These are phyloP conservation scores for Drosophila jambulina DNA, from an alignment of 1,140 invertebrate genomes.

Conservation along the genomic window DNA sequence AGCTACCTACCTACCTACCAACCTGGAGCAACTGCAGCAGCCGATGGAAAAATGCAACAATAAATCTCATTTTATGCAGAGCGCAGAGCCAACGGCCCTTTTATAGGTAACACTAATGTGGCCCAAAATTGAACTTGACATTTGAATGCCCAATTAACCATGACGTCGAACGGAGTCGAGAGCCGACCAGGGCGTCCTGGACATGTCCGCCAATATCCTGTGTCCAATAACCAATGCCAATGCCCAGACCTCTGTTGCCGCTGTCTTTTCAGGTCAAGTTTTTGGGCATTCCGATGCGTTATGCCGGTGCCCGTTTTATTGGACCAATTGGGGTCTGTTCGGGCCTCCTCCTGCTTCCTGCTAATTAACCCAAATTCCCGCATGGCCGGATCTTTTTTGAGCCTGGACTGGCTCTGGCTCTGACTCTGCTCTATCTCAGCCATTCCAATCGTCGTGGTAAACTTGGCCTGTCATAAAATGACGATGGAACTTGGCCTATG, in stretches of 20 bases:
- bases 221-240: constrained; percentile 21
- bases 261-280: constrained; percentile 64
- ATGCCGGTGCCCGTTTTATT: constrained; percentile 58
- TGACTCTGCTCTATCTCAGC: constrained; percentile 38
- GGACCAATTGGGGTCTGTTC: constrained; percentile 41
- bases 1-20: constrained; percentile 49
- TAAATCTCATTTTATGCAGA: constrained; percentile 84
- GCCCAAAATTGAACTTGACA: constrained; percentile 85
- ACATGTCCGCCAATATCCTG: constrained; percentile 29
- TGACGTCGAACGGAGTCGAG: constrained; percentile 62
- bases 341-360: constrained; percentile 19
- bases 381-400: constrained; percentile 46
- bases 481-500: constrained; percentile 35
- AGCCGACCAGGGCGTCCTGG: constrained; percentile 40
- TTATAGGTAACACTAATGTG: constrained; percentile 85
- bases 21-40: constrained; percentile 7
- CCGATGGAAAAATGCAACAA: constrained; percentile 77
- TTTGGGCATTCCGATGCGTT: constrained; percentile 68
- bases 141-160: constrained; percentile 84
- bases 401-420: background rate
- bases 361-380: constrained; percentile 79
- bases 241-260: background rate
- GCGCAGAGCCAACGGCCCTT: constrained; percentile 70
- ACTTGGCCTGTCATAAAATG: constrained; percentile 66
- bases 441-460: constrained; percentile 55